These are phyloP conservation scores for Thamnophis elegans DNA, from an alignment of 2,797 vertebrate species.

Conservation along the genomic window DNA sequence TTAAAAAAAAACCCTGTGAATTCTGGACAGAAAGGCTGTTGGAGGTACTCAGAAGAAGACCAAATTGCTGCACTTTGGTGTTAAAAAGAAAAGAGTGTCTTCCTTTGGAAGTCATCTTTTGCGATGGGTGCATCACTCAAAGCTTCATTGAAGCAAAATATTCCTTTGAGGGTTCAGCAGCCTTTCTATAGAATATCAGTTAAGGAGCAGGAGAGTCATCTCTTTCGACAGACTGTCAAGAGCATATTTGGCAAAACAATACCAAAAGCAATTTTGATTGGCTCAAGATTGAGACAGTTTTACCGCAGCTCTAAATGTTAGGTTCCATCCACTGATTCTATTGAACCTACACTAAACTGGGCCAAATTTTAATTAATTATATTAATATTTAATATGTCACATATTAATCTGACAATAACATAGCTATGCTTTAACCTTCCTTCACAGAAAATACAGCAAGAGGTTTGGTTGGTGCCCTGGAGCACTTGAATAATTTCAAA, in stretches of 20 bases:
- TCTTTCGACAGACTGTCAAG: background rate
- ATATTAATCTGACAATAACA: background rate
- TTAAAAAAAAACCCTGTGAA: background rate
- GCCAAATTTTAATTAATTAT: background rate
- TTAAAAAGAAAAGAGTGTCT: background rate
- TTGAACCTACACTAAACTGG: background rate
- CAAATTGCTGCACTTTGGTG: background rate
- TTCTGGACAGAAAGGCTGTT: background rate
- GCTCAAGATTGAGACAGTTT: background rate
- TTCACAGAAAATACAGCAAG: slow-evolving; percentile 22
- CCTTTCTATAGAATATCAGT: background rate
- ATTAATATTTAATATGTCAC: background rate
- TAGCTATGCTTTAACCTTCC: slow-evolving; percentile 5
- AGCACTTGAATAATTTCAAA: background rate
- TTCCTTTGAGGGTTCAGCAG: background rate
- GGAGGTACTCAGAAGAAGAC: background rate
- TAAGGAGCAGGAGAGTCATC: background rate
- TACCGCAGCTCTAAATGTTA: background rate
- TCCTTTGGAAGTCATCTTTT: background rate
- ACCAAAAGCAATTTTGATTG: slow-evolving; percentile 15
- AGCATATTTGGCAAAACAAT: background rate
- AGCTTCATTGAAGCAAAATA: background rate
- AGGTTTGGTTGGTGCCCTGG: background rate
- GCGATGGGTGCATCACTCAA: background rate
- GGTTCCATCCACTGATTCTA: background rate